Conservation (phyloP, 53 echinoderm and acorn worm genomes). For the Pentamera pediparva region DNA sequence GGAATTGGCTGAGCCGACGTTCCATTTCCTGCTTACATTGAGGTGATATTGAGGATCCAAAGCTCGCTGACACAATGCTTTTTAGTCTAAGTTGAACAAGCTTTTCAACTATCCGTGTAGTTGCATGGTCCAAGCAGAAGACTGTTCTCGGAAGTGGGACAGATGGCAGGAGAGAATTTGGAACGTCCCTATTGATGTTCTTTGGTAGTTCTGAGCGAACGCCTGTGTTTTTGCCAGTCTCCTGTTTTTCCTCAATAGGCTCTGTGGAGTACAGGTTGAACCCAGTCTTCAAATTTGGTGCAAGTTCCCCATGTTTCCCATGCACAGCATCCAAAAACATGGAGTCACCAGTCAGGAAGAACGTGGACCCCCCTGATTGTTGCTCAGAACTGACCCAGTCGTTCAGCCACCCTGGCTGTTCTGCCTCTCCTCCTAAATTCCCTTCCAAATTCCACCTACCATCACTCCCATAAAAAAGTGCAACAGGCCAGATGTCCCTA, state of each 20-base stretch:
- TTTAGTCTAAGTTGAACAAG: neutral
- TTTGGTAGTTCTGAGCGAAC: neutral
- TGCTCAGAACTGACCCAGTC: neutral
- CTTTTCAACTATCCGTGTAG: conserved; percentile 26
- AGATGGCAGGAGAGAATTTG: conserved; percentile 4
- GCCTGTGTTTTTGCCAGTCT: neutral
- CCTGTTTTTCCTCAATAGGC: neutral
- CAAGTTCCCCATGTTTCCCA: conserved; percentile 17
- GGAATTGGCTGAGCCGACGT: neutral
- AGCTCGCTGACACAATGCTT: neutral
- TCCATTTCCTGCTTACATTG: neutral
- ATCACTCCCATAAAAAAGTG: conserved; percentile 18
- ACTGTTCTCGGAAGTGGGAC: conserved; percentile 3
- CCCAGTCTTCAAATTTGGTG: neutral
- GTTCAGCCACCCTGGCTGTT: neutral
- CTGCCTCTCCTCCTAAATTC: neutral
- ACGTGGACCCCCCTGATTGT: neutral
- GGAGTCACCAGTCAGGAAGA: neutral
- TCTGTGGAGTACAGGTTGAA: conserved; percentile 7
- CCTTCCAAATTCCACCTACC: neutral
- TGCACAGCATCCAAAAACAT: conserved; percentile 31
- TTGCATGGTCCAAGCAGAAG: conserved; percentile 32
- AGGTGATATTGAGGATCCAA: too few species aligned
- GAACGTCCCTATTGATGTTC: neutral
- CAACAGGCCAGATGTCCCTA: neutral